Percentiles rank a stretch among this genome's conserved stretches.
phyloP scores from a whole-genome alignment of 2,113 vertebrate genomes.

The Terrapene triunguis region DNA sequence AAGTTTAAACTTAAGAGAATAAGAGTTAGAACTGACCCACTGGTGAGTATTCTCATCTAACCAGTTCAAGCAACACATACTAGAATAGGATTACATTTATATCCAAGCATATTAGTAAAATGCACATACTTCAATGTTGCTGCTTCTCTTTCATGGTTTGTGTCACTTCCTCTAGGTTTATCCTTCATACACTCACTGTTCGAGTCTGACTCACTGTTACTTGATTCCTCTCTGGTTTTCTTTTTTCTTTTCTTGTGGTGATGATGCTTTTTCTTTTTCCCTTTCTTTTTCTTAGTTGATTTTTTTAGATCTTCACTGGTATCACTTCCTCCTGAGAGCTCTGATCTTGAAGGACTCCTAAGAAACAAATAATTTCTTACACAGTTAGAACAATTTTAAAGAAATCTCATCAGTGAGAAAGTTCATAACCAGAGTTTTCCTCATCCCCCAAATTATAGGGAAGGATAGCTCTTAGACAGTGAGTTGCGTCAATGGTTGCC shows the following conservation, averaged over 20 bases:
- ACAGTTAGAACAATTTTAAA: background rate
- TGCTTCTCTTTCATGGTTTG: background rate
- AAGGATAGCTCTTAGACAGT: background rate
- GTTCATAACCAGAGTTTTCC: background rate
- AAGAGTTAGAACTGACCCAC: background rate
- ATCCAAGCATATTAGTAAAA: background rate
- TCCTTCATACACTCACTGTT: constrained; percentile 80
- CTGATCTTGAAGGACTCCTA: constrained; percentile 68
- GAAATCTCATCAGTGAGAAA: background rate
- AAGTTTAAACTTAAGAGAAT: background rate
- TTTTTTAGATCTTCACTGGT: constrained; percentile 49
- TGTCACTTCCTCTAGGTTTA: background rate
- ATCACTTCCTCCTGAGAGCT: constrained; percentile 66
- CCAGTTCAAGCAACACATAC: background rate
- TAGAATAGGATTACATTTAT: background rate
- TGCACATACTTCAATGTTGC: constrained; percentile 61
- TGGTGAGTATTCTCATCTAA: constrained; percentile 4
- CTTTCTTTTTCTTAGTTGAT: constrained; percentile 86
- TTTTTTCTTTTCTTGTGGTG: constrained; percentile 76
- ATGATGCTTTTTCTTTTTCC: constrained; percentile 84
- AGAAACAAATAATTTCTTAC: background rate
- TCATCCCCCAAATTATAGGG: background rate
- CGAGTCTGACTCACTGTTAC: constrained; percentile 76
- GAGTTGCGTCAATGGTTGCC: background rate
- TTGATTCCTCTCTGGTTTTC: constrained; percentile 68